These are phyloP conservation scores for Acronicta psi DNA, from an alignment of 2,888 invertebrate species.

Conservation along the genomic window DNA sequence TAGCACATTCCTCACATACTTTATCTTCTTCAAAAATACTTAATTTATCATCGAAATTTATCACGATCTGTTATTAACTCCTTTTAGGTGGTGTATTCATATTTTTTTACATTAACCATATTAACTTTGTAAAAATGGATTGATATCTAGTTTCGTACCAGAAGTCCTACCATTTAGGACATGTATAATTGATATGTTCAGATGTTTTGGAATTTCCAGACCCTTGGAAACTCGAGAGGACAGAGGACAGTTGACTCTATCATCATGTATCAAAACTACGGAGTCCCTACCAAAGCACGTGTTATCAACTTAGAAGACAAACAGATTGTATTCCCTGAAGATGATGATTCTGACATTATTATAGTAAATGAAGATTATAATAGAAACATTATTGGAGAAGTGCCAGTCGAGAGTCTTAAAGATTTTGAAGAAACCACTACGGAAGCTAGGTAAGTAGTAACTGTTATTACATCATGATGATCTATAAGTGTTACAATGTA, in stretches of 20 bases:
- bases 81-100: too few relatives aligned
- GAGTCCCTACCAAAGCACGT: slow-evolving; percentile 70
- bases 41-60: too few relatives aligned
- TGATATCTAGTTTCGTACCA: too few relatives aligned
- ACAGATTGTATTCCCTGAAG: slow-evolving; percentile 80
- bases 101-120: too few relatives aligned
- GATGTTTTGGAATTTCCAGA: slow-evolving; percentile 95
- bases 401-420: slow-evolving; percentile 60
- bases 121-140: too few relatives aligned
- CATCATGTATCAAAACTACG: slow-evolving; percentile 81
- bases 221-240: slow-evolving; percentile 91
- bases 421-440: slow-evolving; percentile 66
- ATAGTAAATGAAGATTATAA: slow-evolving; percentile 83
- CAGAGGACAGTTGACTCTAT: slow-evolving; percentile 90
- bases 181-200: slow-evolving; percentile 89
- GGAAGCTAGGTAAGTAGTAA: slow-evolving; percentile 62
- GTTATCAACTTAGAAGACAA: slow-evolving; percentile 80
- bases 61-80: too few relatives aligned
- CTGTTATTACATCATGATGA: too few relatives aligned
- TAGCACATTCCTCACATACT: too few relatives aligned
- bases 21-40: too few relatives aligned
- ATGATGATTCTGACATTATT: slow-evolving; percentile 83
- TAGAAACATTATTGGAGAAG: slow-evolving; percentile 71
- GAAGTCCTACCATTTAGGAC: slow-evolving; percentile 13
- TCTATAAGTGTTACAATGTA: too few relatives aligned